These are phyloP conservation scores for Meteorus cinctellus DNA, from an alignment of 2,888 invertebrate species.

Conservation along the genomic window DNA sequence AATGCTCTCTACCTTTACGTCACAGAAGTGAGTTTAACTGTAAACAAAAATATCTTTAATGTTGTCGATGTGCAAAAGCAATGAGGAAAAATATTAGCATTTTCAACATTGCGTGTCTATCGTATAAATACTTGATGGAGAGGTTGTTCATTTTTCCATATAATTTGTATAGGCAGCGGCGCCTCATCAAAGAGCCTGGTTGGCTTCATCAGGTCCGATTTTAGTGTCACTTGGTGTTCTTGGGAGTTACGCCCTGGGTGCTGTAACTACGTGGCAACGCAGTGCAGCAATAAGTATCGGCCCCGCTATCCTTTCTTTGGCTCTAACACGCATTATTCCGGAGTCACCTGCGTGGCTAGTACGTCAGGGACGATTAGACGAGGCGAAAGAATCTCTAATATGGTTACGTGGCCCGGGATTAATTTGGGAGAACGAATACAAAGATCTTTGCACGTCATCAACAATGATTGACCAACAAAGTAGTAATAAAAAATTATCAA, in stretches of 20 bases:
- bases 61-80: too few relatives aligned
- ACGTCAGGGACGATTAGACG: conserved; percentile 77
- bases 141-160: too few relatives aligned
- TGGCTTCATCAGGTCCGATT: conserved; percentile 82
- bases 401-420: conserved; percentile 80
- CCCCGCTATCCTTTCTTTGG: conserved; percentile 66
- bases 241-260: conserved; percentile 81
- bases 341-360: conserved; percentile 83
- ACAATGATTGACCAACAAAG: conserved; percentile 38
- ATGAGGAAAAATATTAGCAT: neutral
- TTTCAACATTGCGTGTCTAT: neutral
- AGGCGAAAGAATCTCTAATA: conserved; percentile 78
- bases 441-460: conserved; percentile 76
- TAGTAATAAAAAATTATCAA: conserved; percentile 57
- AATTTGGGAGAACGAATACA: conserved; percentile 79
- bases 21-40: conserved; percentile 61
- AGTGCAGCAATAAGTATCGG: conserved; percentile 80
- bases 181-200: conserved; percentile 80
- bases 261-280: conserved; percentile 80
- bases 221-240: conserved; percentile 83
- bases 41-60: too few relatives aligned
- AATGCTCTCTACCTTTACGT: conserved; percentile 69
- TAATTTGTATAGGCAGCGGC: conserved; percentile 77
- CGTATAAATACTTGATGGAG: neutral
- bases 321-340: conserved; percentile 75